These are phyloP conservation scores for Thyatira batis DNA, from an alignment of 2,888 invertebrate genomes.

Conservation along the genomic window DNA sequence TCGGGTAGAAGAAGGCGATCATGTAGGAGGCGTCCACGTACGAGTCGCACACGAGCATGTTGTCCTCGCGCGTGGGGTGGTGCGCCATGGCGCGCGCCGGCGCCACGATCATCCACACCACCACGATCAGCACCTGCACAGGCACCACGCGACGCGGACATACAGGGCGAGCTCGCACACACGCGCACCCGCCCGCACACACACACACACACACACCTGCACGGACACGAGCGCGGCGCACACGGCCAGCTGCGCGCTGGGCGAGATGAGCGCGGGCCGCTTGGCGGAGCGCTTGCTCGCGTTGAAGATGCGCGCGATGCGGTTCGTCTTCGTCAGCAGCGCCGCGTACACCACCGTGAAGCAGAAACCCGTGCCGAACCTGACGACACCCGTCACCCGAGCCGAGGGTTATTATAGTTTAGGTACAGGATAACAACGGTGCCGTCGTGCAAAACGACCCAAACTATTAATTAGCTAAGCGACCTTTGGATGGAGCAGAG, in stretches of 20 bases:
- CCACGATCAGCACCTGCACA: constrained; percentile 88
- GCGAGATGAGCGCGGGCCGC: constrained; percentile 96
- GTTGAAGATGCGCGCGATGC: constrained; percentile 97
- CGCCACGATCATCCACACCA: constrained; percentile 94
- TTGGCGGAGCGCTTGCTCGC: constrained; percentile 98
- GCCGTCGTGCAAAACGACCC: too few relatives aligned
- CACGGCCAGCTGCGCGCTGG: constrained; percentile 94
- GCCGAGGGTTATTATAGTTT: not conserved
- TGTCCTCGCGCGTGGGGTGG: constrained; percentile 93
- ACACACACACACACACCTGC: constrained; percentile 67
- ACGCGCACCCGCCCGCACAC: not conserved
- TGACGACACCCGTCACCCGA: constrained; percentile 43
- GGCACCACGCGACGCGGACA: not conserved
- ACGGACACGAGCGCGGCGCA: constrained; percentile 85
- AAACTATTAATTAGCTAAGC: not conserved
- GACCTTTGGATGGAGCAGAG: constrained; percentile 95
- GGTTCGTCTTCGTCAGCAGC: constrained; percentile 97
- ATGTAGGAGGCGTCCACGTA: constrained; percentile 96
- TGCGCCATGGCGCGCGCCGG: constrained; percentile 95
- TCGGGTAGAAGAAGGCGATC: constrained; percentile 96
- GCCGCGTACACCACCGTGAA: constrained; percentile 99
- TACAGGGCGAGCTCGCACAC: not conserved
- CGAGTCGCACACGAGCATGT: constrained; percentile 94
- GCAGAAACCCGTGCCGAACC: constrained; percentile 95
- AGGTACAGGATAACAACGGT: not conserved